Conservation (phyloP, 2,888 invertebrate species). For the Drosophila monieri region DNA sequence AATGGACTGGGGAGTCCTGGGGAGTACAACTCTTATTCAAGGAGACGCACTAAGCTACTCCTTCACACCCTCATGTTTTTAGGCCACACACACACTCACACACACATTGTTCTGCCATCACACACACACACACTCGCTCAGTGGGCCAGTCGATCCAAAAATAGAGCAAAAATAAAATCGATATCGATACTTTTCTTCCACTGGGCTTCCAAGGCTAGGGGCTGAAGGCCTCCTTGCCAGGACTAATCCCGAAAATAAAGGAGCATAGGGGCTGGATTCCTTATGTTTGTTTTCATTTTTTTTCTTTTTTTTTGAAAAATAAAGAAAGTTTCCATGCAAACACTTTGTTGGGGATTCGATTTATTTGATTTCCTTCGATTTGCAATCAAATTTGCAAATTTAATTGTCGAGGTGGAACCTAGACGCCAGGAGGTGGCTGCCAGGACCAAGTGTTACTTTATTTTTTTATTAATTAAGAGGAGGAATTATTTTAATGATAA, state of each 20-base stretch:
- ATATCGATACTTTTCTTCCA: conserved; percentile 23
- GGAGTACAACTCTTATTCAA: conserved; percentile 1
- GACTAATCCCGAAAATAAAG: background rate
- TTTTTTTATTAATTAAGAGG: too few relatives aligned
- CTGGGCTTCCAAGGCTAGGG: background rate
- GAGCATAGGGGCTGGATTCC: background rate
- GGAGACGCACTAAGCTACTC: conserved; percentile 21
- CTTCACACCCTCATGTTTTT: background rate
- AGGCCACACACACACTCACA: conserved; percentile 13
- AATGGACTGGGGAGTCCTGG: background rate
- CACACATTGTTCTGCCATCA: conserved; percentile 15
- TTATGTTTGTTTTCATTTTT: background rate
- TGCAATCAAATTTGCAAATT: background rate
- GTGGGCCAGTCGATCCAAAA: conserved; percentile 19
- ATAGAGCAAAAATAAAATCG: conserved; percentile 18
- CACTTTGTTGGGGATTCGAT: background rate
- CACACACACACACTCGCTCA: conserved; percentile 15
- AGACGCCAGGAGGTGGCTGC: background rate
- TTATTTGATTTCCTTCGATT: background rate
- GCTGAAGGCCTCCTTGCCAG: background rate
- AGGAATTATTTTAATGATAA: too few relatives aligned
- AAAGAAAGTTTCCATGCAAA: background rate
- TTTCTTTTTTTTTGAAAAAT: background rate
- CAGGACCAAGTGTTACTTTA: too few relatives aligned
- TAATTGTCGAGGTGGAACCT: background rate